Evolutionary conservation across 2,113 vertebrate genomes (phyloP).

Genomic region (Bubo blakistoni): DNA sequence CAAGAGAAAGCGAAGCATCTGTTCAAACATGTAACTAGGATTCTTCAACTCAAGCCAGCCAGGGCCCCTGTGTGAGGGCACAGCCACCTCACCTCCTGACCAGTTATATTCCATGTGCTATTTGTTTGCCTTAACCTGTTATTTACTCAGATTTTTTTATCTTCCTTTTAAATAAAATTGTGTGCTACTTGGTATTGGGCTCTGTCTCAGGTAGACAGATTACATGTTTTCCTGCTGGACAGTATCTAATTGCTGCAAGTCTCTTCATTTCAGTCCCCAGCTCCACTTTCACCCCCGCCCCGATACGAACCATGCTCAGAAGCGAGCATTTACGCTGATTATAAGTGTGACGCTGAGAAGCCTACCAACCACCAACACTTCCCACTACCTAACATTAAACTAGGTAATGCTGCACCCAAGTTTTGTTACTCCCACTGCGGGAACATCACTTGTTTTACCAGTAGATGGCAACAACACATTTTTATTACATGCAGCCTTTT

Average conservation of each 20-base stretch:
- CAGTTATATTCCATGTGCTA: neutral
- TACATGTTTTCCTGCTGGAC: neutral
- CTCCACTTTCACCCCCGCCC: neutral
- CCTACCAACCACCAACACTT: neutral
- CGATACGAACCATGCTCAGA: neutral
- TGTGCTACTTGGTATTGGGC: constrained; percentile 22
- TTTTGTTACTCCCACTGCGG: neutral
- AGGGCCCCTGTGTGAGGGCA: neutral
- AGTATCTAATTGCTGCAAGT: neutral
- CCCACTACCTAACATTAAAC: neutral
- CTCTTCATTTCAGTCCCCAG: constrained; percentile 23
- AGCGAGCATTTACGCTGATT: neutral
- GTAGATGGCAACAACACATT: constrained; percentile 12
- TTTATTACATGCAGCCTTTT: neutral
- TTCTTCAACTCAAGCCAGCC: neutral
- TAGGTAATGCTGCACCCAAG: neutral
- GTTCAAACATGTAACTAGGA: neutral
- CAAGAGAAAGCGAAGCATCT: neutral
- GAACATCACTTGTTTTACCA: neutral
- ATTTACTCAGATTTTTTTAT: neutral
- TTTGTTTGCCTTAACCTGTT: constrained; percentile 57
- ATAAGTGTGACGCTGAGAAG: neutral
- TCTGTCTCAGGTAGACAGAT: constrained; percentile 34
- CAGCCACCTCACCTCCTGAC: neutral
- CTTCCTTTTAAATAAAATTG: constrained; percentile 33